Evolutionary conservation across 2,888 invertebrate species (phyloP).

Genomic region (Caradrina kadenii): DNA sequence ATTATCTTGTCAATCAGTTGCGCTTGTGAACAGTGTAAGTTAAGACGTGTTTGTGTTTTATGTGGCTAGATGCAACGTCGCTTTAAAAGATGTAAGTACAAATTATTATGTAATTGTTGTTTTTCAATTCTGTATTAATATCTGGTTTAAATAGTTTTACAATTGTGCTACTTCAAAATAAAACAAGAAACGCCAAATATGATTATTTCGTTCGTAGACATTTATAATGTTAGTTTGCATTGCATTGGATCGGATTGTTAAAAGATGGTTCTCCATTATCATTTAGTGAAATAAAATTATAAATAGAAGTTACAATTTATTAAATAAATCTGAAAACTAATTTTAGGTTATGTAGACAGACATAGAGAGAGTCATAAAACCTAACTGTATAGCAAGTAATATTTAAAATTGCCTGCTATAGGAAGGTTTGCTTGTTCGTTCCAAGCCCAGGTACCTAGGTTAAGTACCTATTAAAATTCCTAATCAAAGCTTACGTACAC

Average conservation of each 20-base stretch:
- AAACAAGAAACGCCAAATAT: neutral
- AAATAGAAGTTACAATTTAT: slow-evolving; percentile 1
- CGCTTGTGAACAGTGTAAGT: neutral
- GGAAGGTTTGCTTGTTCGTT: too few species aligned
- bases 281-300: neutral
- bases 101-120: slow-evolving; percentile 13
- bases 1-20: neutral
- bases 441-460: too few species aligned
- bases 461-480: too few species aligned
- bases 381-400: too few species aligned
- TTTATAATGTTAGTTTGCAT: neutral
- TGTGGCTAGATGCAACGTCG: slow-evolving; percentile 17
- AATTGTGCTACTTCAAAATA: neutral
- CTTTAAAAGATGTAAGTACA: slow-evolving; percentile 19
- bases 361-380: too few species aligned
- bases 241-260: neutral
- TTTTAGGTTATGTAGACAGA: too few species aligned
- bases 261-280: neutral
- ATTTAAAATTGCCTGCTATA: too few species aligned
- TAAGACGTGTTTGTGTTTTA: slow-evolving; percentile 14
- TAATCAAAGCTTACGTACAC: too few species aligned
- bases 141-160: slow-evolving; percentile 6
- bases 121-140: slow-evolving; percentile 1
- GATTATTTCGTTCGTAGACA: too few species aligned
- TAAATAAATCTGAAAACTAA: neutral